phyloP scores from a whole-genome alignment of 2,113 vertebrate genomes.

The Spilogale gracilis region DNA sequence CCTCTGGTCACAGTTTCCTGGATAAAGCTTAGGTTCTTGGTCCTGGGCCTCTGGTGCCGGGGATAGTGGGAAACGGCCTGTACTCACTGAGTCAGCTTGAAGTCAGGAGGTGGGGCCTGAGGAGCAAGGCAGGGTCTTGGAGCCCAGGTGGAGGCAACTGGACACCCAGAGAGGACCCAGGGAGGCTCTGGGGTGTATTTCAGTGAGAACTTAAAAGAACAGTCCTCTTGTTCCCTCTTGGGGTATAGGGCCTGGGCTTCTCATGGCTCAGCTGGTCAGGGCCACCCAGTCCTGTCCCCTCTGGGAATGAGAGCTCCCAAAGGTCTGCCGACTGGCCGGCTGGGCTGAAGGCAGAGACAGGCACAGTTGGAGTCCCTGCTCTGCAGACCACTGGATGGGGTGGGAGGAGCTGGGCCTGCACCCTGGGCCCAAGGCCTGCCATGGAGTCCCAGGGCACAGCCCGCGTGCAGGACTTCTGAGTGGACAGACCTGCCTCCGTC shows the following conservation, averaged over 20 bases:
- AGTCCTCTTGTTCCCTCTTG: too few relatives aligned
- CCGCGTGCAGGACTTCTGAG: rapidly evolving
- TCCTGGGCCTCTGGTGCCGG: too few relatives aligned
- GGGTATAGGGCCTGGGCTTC: neutral
- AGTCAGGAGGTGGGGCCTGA: neutral
- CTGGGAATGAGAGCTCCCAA: neutral
- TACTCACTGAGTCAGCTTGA: neutral
- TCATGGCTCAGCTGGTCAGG: neutral
- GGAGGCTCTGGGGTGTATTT: neutral
- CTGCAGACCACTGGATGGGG: neutral
- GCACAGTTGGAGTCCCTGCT: too few relatives aligned
- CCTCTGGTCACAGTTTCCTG: neutral
- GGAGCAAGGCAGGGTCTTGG: too few relatives aligned
- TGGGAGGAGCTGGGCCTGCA: neutral
- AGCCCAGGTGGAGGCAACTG: neutral
- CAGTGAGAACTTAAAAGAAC: too few relatives aligned
- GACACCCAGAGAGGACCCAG: neutral
- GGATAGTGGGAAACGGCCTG: neutral
- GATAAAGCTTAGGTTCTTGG: neutral
- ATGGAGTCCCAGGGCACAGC: rapidly evolving
- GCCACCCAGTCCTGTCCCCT: neutral
- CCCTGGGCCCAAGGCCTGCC: neutral
- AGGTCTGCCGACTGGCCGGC: neutral
- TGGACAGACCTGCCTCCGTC: too few relatives aligned
- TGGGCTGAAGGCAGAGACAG: neutral